Percentiles rank a stretch among this genome's conserved stretches.
phyloP scores from a whole-genome alignment of 2,113 vertebrate genomes.

The Grallaria varia region DNA sequence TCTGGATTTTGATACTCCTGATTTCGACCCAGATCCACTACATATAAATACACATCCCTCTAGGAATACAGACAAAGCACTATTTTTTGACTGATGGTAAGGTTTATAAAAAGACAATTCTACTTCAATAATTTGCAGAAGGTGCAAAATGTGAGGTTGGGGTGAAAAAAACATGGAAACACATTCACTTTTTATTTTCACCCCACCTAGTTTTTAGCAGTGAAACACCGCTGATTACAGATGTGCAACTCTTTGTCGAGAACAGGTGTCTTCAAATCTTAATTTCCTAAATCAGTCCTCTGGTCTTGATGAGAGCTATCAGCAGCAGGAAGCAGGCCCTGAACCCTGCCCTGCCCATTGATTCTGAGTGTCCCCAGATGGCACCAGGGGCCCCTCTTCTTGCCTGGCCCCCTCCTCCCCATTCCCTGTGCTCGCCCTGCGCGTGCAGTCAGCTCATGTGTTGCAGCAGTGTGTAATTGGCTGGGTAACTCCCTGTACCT shows the following conservation, averaged over 20 bases:
- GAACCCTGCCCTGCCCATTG: neutral
- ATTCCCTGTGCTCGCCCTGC: neutral
- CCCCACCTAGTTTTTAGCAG: neutral
- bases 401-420: neutral
- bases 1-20: neutral
- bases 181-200: neutral
- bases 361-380: neutral
- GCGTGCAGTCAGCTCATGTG: neutral
- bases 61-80: neutral
- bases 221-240: accelerated
- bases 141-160: neutral
- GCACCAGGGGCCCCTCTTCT: neutral
- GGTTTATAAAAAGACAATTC: neutral
- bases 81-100: neutral
- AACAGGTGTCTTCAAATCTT: neutral
- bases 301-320: neutral
- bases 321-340: neutral
- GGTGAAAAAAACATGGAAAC: neutral
- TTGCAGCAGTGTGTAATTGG: neutral
- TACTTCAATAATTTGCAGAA: neutral
- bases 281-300: neutral
- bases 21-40: neutral
- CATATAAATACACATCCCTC: neutral
- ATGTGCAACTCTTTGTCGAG: neutral
- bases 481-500: slow-evolving; percentile 20